phyloP scores from a whole-genome alignment of 2,888 invertebrate genomes.

The Mesorhabditis sp. region DNA sequence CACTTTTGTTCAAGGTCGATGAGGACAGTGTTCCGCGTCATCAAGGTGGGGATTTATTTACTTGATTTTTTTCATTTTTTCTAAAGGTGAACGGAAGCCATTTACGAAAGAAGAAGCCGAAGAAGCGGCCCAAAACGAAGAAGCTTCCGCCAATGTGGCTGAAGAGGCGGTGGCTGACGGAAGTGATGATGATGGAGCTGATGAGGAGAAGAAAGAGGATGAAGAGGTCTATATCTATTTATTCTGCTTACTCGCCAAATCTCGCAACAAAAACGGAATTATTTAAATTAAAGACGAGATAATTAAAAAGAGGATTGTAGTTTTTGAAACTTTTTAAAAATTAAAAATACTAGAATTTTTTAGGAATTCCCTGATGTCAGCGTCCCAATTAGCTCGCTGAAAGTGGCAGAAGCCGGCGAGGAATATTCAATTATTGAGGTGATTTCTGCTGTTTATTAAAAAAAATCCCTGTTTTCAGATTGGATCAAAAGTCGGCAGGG shows the following conservation, averaged over 20 bases:
- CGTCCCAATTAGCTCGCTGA: conserved; percentile 58
- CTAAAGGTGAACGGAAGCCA: conserved; percentile 43
- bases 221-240: too few relatives aligned
- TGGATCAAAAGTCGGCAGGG: not conserved
- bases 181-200: conserved; percentile 59
- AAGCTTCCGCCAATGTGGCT: conserved; percentile 54
- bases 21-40: conserved; percentile 77
- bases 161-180: conserved; percentile 37
- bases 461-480: not conserved
- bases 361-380: conserved; percentile 58
- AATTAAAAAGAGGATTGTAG: too few relatives aligned
- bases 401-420: conserved; percentile 24
- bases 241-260: too few relatives aligned
- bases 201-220: conserved; percentile 36
- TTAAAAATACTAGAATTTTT: not conserved
- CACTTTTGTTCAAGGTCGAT: conserved; percentile 84
- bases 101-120: conserved; percentile 58
- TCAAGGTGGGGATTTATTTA: conserved; percentile 7
- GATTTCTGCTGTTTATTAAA: not conserved
- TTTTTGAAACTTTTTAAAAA: too few relatives aligned
- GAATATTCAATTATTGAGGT: conserved; percentile 39
- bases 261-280: too few relatives aligned
- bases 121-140: conserved; percentile 31
- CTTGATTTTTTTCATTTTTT: not conserved
- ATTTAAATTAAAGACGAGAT: too few relatives aligned